phyloP scores from a whole-genome alignment of 2,888 invertebrate species.

The Drosophila mayaguana region DNA sequence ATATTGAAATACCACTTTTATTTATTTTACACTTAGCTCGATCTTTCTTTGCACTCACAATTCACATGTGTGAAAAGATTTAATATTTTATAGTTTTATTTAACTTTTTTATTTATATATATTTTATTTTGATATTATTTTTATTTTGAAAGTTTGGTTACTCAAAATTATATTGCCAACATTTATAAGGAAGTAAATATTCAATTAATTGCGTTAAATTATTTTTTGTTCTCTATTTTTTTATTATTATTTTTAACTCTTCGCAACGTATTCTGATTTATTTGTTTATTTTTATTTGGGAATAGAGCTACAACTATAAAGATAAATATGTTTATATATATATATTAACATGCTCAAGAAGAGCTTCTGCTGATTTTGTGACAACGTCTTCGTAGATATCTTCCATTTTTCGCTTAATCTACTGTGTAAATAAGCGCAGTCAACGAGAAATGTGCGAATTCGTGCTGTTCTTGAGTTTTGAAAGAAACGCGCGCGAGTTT shows the following conservation, averaged over 20 bases:
- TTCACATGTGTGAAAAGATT: slow-evolving; percentile 17
- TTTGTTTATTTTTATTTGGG: slow-evolving; percentile 5
- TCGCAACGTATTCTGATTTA: slow-evolving; percentile 11
- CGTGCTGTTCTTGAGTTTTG: slow-evolving; percentile 55
- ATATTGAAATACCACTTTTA: neutral
- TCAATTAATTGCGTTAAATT: slow-evolving; percentile 37
- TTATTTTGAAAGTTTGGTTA: neutral
- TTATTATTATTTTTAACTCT: slow-evolving; percentile 12
- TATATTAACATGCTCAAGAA: neutral
- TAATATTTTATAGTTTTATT: slow-evolving; percentile 22
- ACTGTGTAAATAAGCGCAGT: slow-evolving; percentile 36
- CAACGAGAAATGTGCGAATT: slow-evolving; percentile 50
- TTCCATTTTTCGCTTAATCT: slow-evolving; percentile 22
- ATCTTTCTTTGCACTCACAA: slow-evolving; percentile 6
- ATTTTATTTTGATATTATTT: too few relatives aligned
- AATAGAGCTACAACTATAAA: too few relatives aligned
- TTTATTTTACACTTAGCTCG: neutral
- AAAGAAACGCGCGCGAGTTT: slow-evolving; percentile 40
- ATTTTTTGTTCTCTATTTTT: neutral
- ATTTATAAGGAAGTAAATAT: slow-evolving; percentile 46
- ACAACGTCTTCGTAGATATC: slow-evolving; percentile 1
- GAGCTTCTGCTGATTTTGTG: slow-evolving; percentile 9
- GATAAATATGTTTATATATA: neutral
- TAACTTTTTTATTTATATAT: neutral
- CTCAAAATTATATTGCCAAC: slow-evolving; percentile 28